Evolutionary conservation across 2,113 vertebrate species (phyloP).

Genomic region (Aythya baeri): DNA sequence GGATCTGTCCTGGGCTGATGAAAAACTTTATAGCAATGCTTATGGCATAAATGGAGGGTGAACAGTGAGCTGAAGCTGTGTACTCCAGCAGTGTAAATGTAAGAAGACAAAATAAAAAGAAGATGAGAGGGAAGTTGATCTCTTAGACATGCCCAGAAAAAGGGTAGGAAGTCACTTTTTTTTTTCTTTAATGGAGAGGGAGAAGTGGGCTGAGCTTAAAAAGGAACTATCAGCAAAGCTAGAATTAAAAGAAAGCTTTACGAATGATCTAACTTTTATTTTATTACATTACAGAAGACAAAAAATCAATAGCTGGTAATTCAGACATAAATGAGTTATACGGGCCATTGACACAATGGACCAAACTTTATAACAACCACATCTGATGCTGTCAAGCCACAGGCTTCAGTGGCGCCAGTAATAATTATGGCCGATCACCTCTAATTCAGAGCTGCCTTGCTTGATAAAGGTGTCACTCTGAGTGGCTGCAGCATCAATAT

Average conservation of each 20-base stretch:
- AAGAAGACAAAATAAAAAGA: constrained; percentile 17
- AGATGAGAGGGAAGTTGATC: neutral
- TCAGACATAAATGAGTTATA: constrained; percentile 82
- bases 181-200: neutral
- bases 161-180: neutral
- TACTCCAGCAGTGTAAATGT: neutral
- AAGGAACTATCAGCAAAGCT: constrained; percentile 33
- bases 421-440: constrained; percentile 85
- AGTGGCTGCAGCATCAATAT: constrained; percentile 68
- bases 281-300: constrained; percentile 79
- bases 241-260: constrained; percentile 66
- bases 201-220: constrained; percentile 15
- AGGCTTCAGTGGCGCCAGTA: constrained; percentile 81
- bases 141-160: neutral
- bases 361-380: constrained; percentile 81
- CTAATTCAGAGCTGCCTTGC: constrained; percentile 79
- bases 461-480: constrained; percentile 81
- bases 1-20: neutral
- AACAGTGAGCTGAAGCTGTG: neutral
- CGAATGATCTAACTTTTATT: constrained; percentile 74
- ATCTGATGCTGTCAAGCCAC: constrained; percentile 80
- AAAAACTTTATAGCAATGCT: neutral
- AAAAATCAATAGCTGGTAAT: constrained; percentile 79
- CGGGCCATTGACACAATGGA: constrained; percentile 82
- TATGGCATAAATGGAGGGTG: neutral